Evolutionary conservation across 2,888 invertebrate genomes (phyloP).

Genomic region (Trissoscelio sp.): DNA sequence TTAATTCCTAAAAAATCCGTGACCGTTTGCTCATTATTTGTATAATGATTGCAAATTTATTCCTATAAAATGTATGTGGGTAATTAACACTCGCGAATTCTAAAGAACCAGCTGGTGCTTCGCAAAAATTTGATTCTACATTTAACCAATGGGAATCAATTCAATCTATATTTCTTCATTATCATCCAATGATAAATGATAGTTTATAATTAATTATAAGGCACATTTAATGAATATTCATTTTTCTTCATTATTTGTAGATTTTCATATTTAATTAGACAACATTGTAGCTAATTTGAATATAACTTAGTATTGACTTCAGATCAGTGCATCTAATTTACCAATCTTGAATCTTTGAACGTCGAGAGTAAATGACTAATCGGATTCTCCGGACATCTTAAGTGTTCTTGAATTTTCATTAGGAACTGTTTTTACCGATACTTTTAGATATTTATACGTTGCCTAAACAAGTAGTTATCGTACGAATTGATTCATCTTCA

Average conservation of each 20-base stretch:
- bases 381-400: background rate
- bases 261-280: background rate
- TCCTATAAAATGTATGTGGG: conserved; percentile 8
- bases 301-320: background rate
- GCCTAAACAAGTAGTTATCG: background rate
- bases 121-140: background rate
- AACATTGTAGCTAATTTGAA: background rate
- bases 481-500: too few relatives aligned
- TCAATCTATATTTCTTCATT: too few relatives aligned
- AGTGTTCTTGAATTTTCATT: conserved; percentile 14
- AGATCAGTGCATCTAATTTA: background rate
- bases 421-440: background rate
- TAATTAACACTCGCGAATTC: conserved; percentile 14
- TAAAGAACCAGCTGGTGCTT: background rate
- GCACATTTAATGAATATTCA: too few relatives aligned
- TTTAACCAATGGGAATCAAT: conserved; percentile 1
- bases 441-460: background rate
- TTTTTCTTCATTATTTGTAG: too few relatives aligned
- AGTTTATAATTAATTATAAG: too few relatives aligned
- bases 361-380: background rate
- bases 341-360: background rate
- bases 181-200: background rate
- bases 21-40: background rate
- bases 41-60: conserved; percentile 37
- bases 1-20: conserved; percentile 10